Evolutionary conservation across 1,140 invertebrate genomes (phyloP), one percentile per base, ranked within the genome.

Genomic region (Aplysia californica): DNA sequence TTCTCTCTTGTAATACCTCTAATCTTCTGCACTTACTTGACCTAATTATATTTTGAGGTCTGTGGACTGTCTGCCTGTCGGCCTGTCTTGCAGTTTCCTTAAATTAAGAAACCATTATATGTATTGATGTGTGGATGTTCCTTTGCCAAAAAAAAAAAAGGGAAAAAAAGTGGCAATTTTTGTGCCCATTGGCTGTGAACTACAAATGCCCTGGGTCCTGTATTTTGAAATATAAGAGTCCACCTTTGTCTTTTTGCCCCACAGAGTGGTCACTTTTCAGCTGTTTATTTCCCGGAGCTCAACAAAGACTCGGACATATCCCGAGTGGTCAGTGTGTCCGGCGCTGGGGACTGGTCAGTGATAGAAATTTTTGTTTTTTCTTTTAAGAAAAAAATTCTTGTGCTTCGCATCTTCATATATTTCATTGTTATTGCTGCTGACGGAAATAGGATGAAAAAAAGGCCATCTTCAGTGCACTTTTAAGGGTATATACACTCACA

Each of bases 341-440:
- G 69, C 31, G 69, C 69, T 21, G 69, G 69, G 21, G 69, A 72
- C 23, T 72, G 69, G 69, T 72, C 23, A 38, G 69, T 31, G 4
- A 23, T 23, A 15, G 50, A 20, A 10, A 68, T 5, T 68, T 15
- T 68, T 6, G 3, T 68, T 20, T 23, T 4, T 65, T 65, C 6
- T 10, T 20, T 5, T 65, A 20, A 35, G 23, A 20, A 65, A 23
- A 35, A 26, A 29, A 35, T 15, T 3, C 6, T 31, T 31, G 6
- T 65, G 18, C 31, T 5, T 18, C 61, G 6, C 20, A 5, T 65
- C 29, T 5, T 5, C 6, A 20, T 31, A 31, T 5, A 65, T 20
- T 65, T 31, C 6, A 5, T 35, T 3, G 10, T 15, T 3, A 4
- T 20, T 35, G 29, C 3, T 35, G 5, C 5, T 5, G 5, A 35